Evolutionary conservation across 2,113 vertebrate genomes (phyloP).

Genomic region (Grus americana): DNA sequence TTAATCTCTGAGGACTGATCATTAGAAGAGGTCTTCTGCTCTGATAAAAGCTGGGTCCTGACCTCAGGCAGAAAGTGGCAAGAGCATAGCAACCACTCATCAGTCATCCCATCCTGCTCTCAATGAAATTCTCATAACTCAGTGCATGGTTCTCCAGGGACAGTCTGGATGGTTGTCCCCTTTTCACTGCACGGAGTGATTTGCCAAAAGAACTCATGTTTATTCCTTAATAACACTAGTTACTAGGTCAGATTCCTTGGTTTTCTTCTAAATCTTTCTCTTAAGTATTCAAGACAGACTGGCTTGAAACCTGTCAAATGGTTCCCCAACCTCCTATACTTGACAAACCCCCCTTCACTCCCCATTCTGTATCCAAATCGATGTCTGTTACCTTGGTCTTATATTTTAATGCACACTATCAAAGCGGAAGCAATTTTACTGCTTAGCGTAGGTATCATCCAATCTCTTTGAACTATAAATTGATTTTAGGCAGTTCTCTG

Average conservation of each 20-base stretch:
- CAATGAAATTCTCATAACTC: not conserved
- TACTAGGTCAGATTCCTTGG: not conserved
- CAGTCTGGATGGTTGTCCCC: not conserved
- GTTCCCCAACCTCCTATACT: not conserved
- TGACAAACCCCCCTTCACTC: not conserved
- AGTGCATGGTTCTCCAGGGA: not conserved
- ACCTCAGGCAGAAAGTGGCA: slow-evolving; percentile 6
- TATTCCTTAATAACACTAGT: not conserved
- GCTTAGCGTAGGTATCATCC: slow-evolving; percentile 38
- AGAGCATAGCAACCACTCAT: not conserved
- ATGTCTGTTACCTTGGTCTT: not conserved
- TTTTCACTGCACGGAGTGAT: not conserved
- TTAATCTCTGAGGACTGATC: slow-evolving; percentile 7
- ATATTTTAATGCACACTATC: not conserved
- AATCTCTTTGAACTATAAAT: slow-evolving; percentile 55
- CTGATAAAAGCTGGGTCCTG: not conserved
- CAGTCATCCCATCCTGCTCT: not conserved
- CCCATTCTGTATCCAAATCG: not conserved
- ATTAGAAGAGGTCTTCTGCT: slow-evolving; percentile 21
- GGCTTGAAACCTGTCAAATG: not conserved
- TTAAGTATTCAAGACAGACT: not conserved
- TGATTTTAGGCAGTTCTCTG: slow-evolving; percentile 64
- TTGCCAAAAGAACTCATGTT: not conserved
- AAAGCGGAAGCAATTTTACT: slow-evolving; percentile 50
- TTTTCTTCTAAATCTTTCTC: not conserved